These are phyloP conservation scores for Pterostichus madidus DNA, from an alignment of 2,888 invertebrate genomes.

Conservation along the genomic window DNA sequence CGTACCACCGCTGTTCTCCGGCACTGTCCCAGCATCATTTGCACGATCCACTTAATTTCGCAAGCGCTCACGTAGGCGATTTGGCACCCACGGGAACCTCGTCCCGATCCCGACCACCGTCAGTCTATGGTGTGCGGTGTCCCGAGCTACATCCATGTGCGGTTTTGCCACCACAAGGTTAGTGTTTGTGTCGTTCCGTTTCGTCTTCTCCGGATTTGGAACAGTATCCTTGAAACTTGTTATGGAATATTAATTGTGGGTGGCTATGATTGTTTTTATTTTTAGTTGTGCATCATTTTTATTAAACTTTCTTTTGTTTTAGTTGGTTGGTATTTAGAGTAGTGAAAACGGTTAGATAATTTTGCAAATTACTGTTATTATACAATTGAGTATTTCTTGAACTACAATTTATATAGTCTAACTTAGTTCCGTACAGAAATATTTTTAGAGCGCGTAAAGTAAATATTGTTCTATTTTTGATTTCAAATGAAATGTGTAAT, in stretches of 20 bases:
- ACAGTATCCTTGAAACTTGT: not conserved
- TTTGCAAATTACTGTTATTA: slow-evolving; percentile 22
- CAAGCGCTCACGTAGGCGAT: slow-evolving; percentile 22
- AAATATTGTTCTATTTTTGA: slow-evolving; percentile 16
- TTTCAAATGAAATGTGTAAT: slow-evolving; percentile 27
- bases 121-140: slow-evolving; percentile 56
- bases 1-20: not conserved
- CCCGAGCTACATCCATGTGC: slow-evolving; percentile 36
- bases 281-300: not conserved
- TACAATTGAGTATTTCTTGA: not conserved
- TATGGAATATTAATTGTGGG: slow-evolving; percentile 7
- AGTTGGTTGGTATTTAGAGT: slow-evolving; percentile 11
- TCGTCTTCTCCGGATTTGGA: not conserved
- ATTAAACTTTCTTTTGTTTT: slow-evolving; percentile 3
- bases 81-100: slow-evolving; percentile 47
- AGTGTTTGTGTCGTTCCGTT: not conserved
- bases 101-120: slow-evolving; percentile 3
- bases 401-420: not conserved
- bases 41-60: slow-evolving; percentile 30
- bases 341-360: slow-evolving; percentile 19
- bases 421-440: slow-evolving; percentile 9
- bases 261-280: slow-evolving; percentile 8
- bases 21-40: not conserved
- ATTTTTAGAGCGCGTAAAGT: slow-evolving; percentile 33
- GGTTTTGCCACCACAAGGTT: slow-evolving; percentile 13